Evolutionary conservation across 2,888 invertebrate species (phyloP).

Genomic region (Ornithoptera alexandrae): DNA sequence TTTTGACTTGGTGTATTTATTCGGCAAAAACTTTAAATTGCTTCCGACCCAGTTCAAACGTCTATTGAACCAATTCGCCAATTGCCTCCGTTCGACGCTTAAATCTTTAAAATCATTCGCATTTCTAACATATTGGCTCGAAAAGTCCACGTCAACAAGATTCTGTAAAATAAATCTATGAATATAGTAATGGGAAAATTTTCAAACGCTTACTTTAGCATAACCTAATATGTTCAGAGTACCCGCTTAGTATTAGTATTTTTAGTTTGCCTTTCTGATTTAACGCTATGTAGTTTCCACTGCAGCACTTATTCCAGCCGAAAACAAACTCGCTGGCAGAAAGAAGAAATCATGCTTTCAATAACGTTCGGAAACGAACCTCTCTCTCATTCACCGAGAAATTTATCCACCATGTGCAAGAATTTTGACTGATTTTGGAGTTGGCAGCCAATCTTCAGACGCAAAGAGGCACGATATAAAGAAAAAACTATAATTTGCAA

Average conservation of each 20-base stretch:
- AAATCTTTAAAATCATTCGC: constrained; percentile 53
- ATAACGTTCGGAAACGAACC: too few relatives aligned
- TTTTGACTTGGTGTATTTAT: constrained; percentile 72
- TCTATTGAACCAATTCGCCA: constrained; percentile 66
- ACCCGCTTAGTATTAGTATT: not conserved
- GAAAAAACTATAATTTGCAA: too few relatives aligned
- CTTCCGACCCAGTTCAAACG: constrained; percentile 69
- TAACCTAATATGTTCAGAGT: not conserved
- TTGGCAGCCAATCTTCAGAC: too few relatives aligned
- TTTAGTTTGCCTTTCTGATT: too few relatives aligned
- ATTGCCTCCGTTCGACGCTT: constrained; percentile 57
- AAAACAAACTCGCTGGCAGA: too few relatives aligned
- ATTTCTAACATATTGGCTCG: constrained; percentile 40
- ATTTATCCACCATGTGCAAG: too few relatives aligned
- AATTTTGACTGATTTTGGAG: too few relatives aligned
- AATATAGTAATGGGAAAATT: not conserved
- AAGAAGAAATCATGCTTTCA: too few relatives aligned
- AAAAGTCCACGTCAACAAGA: constrained; percentile 29
- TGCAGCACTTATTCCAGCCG: too few relatives aligned
- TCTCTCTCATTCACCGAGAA: too few relatives aligned
- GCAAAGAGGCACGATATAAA: too few relatives aligned
- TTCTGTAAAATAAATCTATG: constrained; percentile 7
- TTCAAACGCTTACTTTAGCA: not conserved
- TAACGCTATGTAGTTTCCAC: too few relatives aligned
- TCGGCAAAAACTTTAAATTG: constrained; percentile 76